Base-by-base conservation (phyloP, 1,140 invertebrate genomes). In the Alviniconcha marisindica region DNA sequence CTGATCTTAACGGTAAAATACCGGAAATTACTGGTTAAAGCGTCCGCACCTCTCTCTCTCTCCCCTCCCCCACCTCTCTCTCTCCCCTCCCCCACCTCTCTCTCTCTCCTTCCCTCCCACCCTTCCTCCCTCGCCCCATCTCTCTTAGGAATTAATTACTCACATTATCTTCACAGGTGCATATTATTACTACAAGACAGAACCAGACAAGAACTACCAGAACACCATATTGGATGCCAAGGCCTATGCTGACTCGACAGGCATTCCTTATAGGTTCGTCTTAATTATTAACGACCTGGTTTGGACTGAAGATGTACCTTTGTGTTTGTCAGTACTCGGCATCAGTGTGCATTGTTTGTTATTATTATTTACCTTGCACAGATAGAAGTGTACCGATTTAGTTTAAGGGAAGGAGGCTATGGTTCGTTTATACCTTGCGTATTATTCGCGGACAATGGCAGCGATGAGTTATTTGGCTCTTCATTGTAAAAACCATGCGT, bases 141-240 rank as follows among this genome's bases (percentile, higher is more conserved):
- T n/a, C n/a, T n/a, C n/a, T n/a, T n/a, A n/a, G n/a, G n/a, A n/a
- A n/a, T n/a, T n/a, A n/a, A n/a, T n/a, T n/a, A n/a, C n/a, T n/a
- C n/a, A n/a, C n/a, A n/a, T n/a, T n/a, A n/a, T n/a, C n/a, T n/a
- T 51, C 54, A 1, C 78, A 90, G 88, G 89, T 15, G 89, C 88
- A 15, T 90, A 89, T 74, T 90, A 90, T 44, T 90, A 89, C 69
- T 90, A 89, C 83, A 81, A 88, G 12, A 89, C 88, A 15, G 89
- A 90, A 51, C 54, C 51, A 10, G 69, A 84, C 60, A 88, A 87
- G 79, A 89, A 63, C 31, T 90, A 90, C 51, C 85, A 90, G 76
- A 84, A 86, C 42, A 90, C 89, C 0, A 82, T 90, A 31, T n/a
- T 86, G 4, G 87, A 89, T 42, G 77, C 86, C 4, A 83, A 60